Evolutionary conservation across 2,113 vertebrate genomes (phyloP), one percentile per base, ranked within the genome.

Genomic region (Chaetodon trifascialis): DNA sequence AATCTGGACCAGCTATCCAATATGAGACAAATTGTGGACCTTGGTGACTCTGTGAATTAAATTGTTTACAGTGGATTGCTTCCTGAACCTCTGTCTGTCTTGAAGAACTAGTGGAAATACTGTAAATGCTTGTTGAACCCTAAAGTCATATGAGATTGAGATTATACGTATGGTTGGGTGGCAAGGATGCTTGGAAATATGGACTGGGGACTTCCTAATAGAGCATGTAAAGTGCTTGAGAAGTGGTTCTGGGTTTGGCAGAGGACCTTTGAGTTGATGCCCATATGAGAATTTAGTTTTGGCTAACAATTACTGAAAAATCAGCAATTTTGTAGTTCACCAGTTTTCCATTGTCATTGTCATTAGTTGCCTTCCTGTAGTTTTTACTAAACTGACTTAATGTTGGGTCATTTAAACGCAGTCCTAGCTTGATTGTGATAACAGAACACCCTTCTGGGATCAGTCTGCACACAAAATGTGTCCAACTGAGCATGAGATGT

Each of bases 11-110:
- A 9, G 60, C 87, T 91, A 67, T 72, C 80, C 82, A 71, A 71
- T 75, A 85, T 44, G 68, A 83, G 84, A 89, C 85, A 86, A 85
- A 86, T 84, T 86, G 76, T 65, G 38, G 40, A 80, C 69, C 75
- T 74, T 23, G 30, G 78, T 86, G 75, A 86, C 85, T 82, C 73
- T 72, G 76, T 90, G 76, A 93, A 87, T 84, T 76, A 80, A 85
- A 63, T 84, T 90, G 87, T 84, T 90, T 85, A 82, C 62, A 88
- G 74, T 85, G 67, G 80, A 91, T 51, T 34, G 58, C 79, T 83
- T 90, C 73, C 79, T 88, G 69, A 71, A 80, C 63, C 46, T 75
- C 59, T 82, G 64, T 71, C 78, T 73, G 70, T 71, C 76, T 81
- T 75, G 21, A 80, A 51, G 60, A 74, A 68, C 21, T 30, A 78